Conservation (phyloP, 2,888 invertebrate genomes). For the Campaea margaritaria region DNA sequence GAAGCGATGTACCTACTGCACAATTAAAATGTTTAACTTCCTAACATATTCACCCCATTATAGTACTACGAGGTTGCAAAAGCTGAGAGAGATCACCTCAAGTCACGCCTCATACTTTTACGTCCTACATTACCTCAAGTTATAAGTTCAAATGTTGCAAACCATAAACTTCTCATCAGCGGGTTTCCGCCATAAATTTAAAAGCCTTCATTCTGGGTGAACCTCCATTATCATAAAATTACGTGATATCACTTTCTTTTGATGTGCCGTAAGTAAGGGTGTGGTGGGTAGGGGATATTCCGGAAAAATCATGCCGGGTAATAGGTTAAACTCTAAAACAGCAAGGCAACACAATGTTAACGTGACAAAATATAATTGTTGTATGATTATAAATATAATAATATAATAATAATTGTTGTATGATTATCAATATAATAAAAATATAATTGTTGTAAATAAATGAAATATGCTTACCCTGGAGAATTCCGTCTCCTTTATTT, state of each 20-base stretch:
- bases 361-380: no score
- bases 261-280: constrained; percentile 69
- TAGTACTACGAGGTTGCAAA: neutral
- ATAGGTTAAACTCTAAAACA: neutral
- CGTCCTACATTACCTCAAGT: constrained; percentile 43
- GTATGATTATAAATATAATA: no score
- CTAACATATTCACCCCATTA: neutral
- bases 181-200: constrained; percentile 76
- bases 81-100: neutral
- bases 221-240: constrained; percentile 83
- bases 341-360: no score
- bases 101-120: constrained; percentile 14
- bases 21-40: neutral
- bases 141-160: constrained; percentile 67
- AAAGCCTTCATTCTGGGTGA: constrained; percentile 73
- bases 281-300: neutral
- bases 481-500: no score
- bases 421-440: no score
- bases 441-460: no score
- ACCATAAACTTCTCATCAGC: constrained; percentile 75
- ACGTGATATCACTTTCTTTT: constrained; percentile 82
- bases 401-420: no score
- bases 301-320: constrained; percentile 6
- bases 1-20: neutral
- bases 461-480: no score